These are phyloP conservation scores for Hippopotamyrus pictus DNA, from an alignment of 2,797 vertebrate species.

Conservation along the genomic window DNA sequence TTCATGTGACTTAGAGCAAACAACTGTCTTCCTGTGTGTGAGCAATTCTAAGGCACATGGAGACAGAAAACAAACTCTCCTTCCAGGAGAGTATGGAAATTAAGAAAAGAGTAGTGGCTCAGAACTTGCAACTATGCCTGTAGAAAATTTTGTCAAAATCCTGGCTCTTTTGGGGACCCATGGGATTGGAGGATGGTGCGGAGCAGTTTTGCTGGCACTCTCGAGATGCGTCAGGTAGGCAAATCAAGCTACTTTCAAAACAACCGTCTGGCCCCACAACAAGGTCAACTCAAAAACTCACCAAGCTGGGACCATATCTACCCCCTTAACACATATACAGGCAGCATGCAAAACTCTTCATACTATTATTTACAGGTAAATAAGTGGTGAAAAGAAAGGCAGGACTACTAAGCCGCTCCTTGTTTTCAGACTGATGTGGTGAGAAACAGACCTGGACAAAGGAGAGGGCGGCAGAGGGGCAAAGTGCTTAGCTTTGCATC, in stretches of 20 bases:
- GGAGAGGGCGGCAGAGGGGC: background rate
- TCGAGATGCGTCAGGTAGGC: background rate
- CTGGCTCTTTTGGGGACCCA: background rate
- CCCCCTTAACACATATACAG: background rate
- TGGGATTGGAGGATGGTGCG: background rate
- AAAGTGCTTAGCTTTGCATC: background rate
- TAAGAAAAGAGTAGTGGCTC: background rate
- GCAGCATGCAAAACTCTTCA: background rate
- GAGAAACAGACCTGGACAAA: background rate
- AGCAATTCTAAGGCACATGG: background rate
- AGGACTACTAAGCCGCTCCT: background rate
- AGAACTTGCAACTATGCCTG: background rate
- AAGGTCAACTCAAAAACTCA: background rate
- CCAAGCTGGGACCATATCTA: background rate
- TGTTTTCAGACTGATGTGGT: background rate
- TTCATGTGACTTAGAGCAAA: background rate
- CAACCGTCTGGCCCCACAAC: background rate
- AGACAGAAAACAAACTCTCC: background rate
- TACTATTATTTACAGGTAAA: background rate
- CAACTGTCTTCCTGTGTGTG: background rate
- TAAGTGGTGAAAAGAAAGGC: background rate
- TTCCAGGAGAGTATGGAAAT: background rate
- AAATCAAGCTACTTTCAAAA: background rate
- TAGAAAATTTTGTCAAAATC: background rate
- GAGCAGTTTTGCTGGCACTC: background rate